These are phyloP conservation scores for Macrophya alboannulata DNA, from an alignment of 2,888 invertebrate genomes.

Conservation along the genomic window DNA sequence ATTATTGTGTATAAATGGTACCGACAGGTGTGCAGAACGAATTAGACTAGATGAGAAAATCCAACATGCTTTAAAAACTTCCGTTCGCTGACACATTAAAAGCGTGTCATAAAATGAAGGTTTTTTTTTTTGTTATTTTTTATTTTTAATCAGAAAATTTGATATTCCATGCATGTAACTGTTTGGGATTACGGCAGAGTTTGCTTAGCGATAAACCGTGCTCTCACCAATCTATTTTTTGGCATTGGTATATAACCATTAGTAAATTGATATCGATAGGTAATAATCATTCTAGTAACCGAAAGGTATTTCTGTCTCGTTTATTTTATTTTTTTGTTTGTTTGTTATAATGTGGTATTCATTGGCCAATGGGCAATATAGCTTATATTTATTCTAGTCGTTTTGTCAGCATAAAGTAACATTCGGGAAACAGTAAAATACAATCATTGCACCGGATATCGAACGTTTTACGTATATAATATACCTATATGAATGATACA, in stretches of 20 bases:
- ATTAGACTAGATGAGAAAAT: slow-evolving; percentile 13
- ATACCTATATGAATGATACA: neutral
- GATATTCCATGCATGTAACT: slow-evolving; percentile 13
- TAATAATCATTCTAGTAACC: neutral
- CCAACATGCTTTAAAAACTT: slow-evolving; percentile 19
- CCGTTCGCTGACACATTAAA: slow-evolving; percentile 23
- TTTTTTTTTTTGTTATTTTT: neutral
- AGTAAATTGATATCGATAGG: slow-evolving; percentile 25
- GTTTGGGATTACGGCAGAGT: slow-evolving; percentile 42
- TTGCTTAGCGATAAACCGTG: slow-evolving; percentile 41
- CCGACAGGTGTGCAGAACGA: neutral
- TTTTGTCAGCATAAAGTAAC: neutral
- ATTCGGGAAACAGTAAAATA: neutral
- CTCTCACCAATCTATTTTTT: neutral
- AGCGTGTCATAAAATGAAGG: slow-evolving; percentile 28
- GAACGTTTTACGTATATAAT: neutral
- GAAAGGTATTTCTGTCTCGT: neutral
- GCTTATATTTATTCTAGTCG: neutral
- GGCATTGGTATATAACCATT: slow-evolving; percentile 38
- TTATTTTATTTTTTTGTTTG: too few species aligned
- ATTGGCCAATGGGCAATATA: neutral
- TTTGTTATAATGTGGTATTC: neutral
- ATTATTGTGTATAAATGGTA: neutral
- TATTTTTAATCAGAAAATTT: slow-evolving; percentile 11
- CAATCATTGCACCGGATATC: neutral